These are phyloP conservation scores for Acipenser transmontanus DNA, from an alignment of 2,797 vertebrate genomes.

Conservation along the genomic window DNA sequence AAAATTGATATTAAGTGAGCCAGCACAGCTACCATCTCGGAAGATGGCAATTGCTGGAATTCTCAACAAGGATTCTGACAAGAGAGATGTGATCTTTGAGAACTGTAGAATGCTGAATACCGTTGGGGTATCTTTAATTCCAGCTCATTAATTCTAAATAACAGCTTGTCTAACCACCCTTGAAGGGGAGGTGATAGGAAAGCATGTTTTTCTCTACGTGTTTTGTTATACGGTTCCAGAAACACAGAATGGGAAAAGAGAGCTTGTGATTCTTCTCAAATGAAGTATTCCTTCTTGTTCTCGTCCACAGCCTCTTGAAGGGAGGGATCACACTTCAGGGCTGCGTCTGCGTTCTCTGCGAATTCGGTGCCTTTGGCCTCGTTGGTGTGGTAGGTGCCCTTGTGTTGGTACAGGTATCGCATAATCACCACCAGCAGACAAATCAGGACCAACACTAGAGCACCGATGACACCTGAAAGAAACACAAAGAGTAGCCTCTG, in stretches of 20 bases:
- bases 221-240: too few species aligned
- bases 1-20: too few species aligned
- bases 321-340: conserved; percentile 44
- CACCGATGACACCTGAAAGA: conserved; percentile 48
- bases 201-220: too few species aligned
- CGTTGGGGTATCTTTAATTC: too few species aligned
- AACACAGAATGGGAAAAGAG: conserved; percentile 26
- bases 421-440: conserved; percentile 53
- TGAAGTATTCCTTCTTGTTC: conserved; percentile 79
- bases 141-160: too few species aligned
- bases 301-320: conserved; percentile 60
- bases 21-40: too few species aligned
- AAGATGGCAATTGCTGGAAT: too few species aligned
- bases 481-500: not conserved
- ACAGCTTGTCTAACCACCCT: too few species aligned
- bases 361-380: conserved; percentile 69
- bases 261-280: conserved; percentile 65
- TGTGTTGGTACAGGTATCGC: conserved; percentile 56
- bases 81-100: too few species aligned
- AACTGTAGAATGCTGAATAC: too few species aligned
- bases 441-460: conserved; percentile 48
- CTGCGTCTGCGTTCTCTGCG: conserved; percentile 50
- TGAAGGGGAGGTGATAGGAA: too few species aligned
- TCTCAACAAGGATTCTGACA: too few species aligned
- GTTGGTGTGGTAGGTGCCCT: conserved; percentile 65